A percentile compares a stretch with the other conserved stretches of the same genome.
Conservation (phyloP, 2,797 vertebrate genomes). For the Lophius americanus region DNA sequence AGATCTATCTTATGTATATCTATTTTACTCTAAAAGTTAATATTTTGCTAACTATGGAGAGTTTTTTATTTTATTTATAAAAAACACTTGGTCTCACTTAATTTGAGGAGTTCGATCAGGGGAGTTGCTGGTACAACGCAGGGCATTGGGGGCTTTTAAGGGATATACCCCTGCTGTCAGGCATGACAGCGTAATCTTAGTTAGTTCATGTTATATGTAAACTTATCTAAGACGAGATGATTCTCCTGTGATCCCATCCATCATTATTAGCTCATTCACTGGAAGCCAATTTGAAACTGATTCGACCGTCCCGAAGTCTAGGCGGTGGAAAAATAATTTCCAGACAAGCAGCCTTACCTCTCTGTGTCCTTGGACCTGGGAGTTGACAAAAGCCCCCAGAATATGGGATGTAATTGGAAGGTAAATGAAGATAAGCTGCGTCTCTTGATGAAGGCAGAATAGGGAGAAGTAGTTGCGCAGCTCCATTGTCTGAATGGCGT, state of each 20-base stretch:
- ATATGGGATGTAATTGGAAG: conserved; percentile 95
- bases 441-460: conserved; percentile 97
- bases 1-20: neutral
- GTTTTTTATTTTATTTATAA: too few species aligned
- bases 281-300: conserved; percentile 40
- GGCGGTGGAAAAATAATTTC: conserved; percentile 25
- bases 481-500: conserved; percentile 95
- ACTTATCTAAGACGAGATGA: conserved; percentile 20
- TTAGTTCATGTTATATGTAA: conserved; percentile 23
- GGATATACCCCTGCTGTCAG: neutral
- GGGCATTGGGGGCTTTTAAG: neutral
- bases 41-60: too few species aligned
- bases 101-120: too few species aligned
- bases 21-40: neutral
- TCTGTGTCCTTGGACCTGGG: conserved; percentile 95
- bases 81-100: too few species aligned
- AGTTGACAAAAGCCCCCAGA: conserved; percentile 93
- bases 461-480: conserved; percentile 96
- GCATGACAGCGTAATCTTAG: conserved; percentile 1
- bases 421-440: conserved; percentile 94
- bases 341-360: conserved; percentile 84
- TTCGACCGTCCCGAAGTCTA: conserved; percentile 13
- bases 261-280: conserved; percentile 36
- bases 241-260: conserved; percentile 23
- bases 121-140: neutral